Evolutionary conservation across 2,113 vertebrate species (phyloP), one percentile per base, ranked within the genome.

Genomic region (Phalacrocorax aristotelis): DNA sequence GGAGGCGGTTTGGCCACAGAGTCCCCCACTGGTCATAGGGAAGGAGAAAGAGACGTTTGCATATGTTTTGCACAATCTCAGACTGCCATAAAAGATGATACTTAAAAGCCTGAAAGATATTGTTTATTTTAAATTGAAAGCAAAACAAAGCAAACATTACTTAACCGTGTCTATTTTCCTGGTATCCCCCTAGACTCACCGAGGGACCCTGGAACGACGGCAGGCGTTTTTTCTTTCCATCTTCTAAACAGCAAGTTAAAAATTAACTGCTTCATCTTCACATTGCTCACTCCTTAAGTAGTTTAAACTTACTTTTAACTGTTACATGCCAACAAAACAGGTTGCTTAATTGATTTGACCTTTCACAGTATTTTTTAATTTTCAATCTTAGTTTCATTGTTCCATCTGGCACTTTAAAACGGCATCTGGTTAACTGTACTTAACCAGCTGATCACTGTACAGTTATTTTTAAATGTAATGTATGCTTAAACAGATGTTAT

Each of bases 261-360:
- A 93, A 96, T 96, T 94, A 95, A 97, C 95, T 74, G 96, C 94
- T 96, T 94, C 96, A 84, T 98, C 97, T 96, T 98, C 96, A 36
- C 84, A 95, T 86, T 91, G 93, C 97, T 98, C 95, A 93, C 97
- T 98, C 98, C 98, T 98, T 98, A 97, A 98, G 98, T 97, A 98
- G 98, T 98, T 99, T 98, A 98, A 99, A 99, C 99, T 99, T 98
- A 98, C 98, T 99, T 98, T 99, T 99, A 99, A 99, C 99, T 98
- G 99, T 99, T 99, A 99, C 98, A 99, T 99, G 99, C 99, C 99
- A 99, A 98, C 99, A 98, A 99, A 98, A 98, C 98, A 98, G 98
- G 99, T 98, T 99, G 98, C 99, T 99, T 99, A 99, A 99, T 99
- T 99, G 99, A 99, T 99, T 99, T 99, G 99, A 99, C 99, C 99